Evolutionary conservation across 1,140 invertebrate genomes (phyloP).

Genomic region (Drosophila pseudoobscura): DNA sequence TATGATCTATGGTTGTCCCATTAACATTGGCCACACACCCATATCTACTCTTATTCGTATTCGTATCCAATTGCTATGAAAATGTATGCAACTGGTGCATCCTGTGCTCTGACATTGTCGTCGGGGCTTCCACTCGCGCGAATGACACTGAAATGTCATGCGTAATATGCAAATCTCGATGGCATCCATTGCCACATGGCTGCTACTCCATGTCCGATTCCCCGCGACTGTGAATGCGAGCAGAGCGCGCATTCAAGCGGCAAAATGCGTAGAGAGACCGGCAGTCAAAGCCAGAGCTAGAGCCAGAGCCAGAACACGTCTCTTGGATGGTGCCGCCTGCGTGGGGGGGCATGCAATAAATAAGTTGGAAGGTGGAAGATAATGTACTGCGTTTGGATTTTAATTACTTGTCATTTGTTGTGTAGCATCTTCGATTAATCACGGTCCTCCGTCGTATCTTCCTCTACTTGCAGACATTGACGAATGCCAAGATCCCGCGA

Average conservation of each 20-base stretch:
- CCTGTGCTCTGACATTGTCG: conserved; percentile 73
- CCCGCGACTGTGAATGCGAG: conserved; percentile 33
- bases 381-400: conserved; percentile 44
- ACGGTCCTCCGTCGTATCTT: conserved; percentile 26
- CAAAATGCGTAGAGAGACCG: conserved; percentile 62
- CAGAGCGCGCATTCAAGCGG: conserved; percentile 66
- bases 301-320: neutral
- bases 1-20: conserved; percentile 3
- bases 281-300: conserved; percentile 17
- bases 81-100: conserved; percentile 77
- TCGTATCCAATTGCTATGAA: conserved; percentile 40
- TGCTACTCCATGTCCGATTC: conserved; percentile 6
- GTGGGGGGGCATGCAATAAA: conserved; percentile 14
- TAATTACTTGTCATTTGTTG: conserved; percentile 66
- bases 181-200: conserved; percentile 28
- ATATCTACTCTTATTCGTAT: no score
- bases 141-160: conserved; percentile 76
- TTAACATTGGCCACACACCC: conserved; percentile 48
- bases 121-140: conserved; percentile 24
- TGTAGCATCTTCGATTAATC: conserved; percentile 58
- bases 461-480: conserved; percentile 90
- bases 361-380: conserved; percentile 23
- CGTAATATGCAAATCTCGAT: conserved; percentile 69
- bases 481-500: conserved; percentile 93
- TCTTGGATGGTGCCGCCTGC: conserved; percentile 1